phyloP scores from a whole-genome alignment of 2,113 vertebrate genomes.

The Perognathus longimembris region DNA sequence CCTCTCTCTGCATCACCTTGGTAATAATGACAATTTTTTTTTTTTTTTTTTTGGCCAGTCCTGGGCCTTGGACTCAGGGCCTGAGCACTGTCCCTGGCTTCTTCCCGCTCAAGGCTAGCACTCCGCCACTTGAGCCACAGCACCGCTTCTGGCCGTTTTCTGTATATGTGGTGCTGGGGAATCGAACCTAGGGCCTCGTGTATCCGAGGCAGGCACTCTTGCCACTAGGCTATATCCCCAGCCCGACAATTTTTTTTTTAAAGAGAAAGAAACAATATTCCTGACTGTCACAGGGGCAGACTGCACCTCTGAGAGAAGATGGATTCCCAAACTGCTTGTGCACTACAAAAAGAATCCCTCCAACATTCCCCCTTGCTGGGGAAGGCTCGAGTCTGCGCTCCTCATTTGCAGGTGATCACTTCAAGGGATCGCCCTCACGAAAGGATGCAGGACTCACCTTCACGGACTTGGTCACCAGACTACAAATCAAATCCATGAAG shows the following conservation, averaged over 20 bases:
- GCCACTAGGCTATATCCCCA: too few species aligned
- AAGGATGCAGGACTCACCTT: slow-evolving; percentile 88
- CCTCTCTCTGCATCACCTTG: background rate
- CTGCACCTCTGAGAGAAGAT: background rate
- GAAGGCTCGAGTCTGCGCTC: background rate
- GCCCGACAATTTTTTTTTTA: background rate
- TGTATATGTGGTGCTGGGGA: too few species aligned
- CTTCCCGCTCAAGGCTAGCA: too few species aligned
- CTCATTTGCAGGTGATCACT: background rate
- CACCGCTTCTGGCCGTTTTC: too few species aligned
- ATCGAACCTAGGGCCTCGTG: too few species aligned
- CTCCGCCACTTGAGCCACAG: too few species aligned
- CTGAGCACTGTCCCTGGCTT: too few species aligned
- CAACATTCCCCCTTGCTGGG: background rate
- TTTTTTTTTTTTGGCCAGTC: too few species aligned
- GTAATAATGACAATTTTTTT: too few species aligned
- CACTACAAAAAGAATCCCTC: background rate
- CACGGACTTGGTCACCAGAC: slow-evolving; percentile 91
- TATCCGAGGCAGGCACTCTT: too few species aligned
- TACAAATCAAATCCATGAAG: slow-evolving; percentile 98
- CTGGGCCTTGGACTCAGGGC: too few species aligned
- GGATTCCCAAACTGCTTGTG: background rate
- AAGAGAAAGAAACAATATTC: slow-evolving; percentile 15
- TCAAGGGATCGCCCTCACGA: background rate
- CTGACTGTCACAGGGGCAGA: slow-evolving; percentile 12